Evolutionary conservation across 2,888 invertebrate species (phyloP), one percentile per base, ranked within the genome.

Genomic region (Eurois occulta): DNA sequence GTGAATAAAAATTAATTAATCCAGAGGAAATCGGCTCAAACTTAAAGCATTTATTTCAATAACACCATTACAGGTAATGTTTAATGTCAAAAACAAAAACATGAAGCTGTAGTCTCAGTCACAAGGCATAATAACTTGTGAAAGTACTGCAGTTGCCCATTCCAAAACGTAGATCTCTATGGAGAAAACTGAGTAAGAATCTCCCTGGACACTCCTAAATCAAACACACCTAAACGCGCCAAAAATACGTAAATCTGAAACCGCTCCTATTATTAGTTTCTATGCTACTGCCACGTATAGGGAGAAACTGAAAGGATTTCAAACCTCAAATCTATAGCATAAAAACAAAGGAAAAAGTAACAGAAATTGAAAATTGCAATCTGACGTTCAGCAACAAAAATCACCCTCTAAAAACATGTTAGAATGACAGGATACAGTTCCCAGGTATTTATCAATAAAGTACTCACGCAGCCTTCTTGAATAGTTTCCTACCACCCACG

Each of bases 381-480:
- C 13, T 13, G 5, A 74, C 43, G 13, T 43, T 58, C 18, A 35
- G 13, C 13, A n/a, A 70, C 3, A n/a, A 46, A 5, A 35, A 18
- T 43, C 24, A 18, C 24, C 41, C 62, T 70, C 55, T 11, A 35
- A 3, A 16, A 38, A 16, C n/a, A n/a, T 21, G 24, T 52, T 28
- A 4, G 1, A 38, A 21, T 52, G 41, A 21, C 6, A 28, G 2
- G 1, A 24, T 48, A 21, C 11, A 73, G 10, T 41, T 21, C 21
- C 16, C 32, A 41, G 24, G 28, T 62, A 35, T 24, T 16, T 21
- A 32, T 41, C 24, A 41, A 18, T 38, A 7, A 16, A 21, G 35
- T 0, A 28, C 62, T 62, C 48, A 74, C 75, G 75, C 62, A 64
- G 32, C 13, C n/a, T 35, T 41, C 41, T 62, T 48, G n/a, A 38